Evolutionary conservation across 2,113 vertebrate genomes (phyloP).

Genomic region (Bos taurus): ARS-UCD2.0 NC_037351.1:36892001-36892500

Average conservation of each 20-base stretch:
- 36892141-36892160: background rate
- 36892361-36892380: background rate
- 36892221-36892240: background rate
- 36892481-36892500: background rate
- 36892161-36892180: background rate
- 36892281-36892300: background rate
- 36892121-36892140: background rate
- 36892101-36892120: background rate
- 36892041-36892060: background rate
- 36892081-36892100: background rate
- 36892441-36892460: background rate
- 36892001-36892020: background rate
- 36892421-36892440: background rate
- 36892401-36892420: background rate
- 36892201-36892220: background rate
- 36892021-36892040: background rate
- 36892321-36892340: background rate
- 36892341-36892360: background rate
- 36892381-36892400: background rate
- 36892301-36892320: background rate
- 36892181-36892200: background rate
- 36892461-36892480: background rate
- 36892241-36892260: background rate
- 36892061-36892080: background rate
- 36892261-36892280: background rate